Conservation (phyloP, 2,797 vertebrate species). For the Chelonia mydas region DNA sequence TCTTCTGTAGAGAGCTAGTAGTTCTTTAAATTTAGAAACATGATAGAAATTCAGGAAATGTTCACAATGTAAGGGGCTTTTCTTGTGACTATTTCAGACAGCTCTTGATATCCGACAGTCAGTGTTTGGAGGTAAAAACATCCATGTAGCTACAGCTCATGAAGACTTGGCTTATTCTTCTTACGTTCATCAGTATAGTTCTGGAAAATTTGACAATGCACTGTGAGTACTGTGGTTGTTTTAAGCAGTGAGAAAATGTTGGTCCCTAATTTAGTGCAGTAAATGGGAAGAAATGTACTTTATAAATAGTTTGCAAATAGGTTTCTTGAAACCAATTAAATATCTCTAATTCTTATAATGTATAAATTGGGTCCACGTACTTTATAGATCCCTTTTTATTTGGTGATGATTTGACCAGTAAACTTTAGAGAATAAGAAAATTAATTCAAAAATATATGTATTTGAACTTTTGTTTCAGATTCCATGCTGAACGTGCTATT, state of each 20-base stretch:
- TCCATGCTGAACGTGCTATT: slow-evolving; percentile 99
- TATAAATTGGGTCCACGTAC: background rate
- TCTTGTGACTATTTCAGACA: slow-evolving; percentile 83
- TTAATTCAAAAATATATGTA: background rate
- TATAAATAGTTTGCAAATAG: background rate
- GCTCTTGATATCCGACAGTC: slow-evolving; percentile 98
- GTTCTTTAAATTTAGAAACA: background rate
- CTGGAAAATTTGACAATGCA: slow-evolving; percentile 98
- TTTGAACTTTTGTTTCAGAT: slow-evolving; percentile 82
- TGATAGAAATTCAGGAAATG: background rate
- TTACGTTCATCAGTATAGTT: slow-evolving; percentile 99
- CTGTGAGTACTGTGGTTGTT: slow-evolving; percentile 87
- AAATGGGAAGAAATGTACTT: background rate
- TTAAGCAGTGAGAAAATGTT: background rate
- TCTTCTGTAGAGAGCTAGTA: background rate
- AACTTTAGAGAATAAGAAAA: background rate
- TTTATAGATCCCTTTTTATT: background rate
- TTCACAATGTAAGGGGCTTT: background rate
- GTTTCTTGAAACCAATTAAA: background rate
- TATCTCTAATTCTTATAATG: background rate
- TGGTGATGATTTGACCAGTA: background rate
- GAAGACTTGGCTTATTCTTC: slow-evolving; percentile 99
- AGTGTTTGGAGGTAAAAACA: slow-evolving; percentile 98
- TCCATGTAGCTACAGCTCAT: slow-evolving; percentile 97
- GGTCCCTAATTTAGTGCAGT: background rate